Evolutionary conservation across 2,113 vertebrate species (phyloP).

Genomic region (Andinoacara biseriatus): DNA sequence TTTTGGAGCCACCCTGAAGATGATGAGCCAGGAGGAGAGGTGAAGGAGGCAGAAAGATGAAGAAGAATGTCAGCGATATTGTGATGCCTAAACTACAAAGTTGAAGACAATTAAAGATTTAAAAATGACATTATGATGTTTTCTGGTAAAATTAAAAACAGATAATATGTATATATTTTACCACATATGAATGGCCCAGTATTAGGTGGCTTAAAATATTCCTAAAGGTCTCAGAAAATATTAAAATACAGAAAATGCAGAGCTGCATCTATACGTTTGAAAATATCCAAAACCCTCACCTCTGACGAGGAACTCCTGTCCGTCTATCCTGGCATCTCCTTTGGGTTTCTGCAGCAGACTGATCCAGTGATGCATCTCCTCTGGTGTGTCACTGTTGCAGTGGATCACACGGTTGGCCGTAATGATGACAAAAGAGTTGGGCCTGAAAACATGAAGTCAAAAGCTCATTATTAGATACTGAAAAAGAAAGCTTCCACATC

Average conservation of each 20-base stretch:
- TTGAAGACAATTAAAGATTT: not conserved
- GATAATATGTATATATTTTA: not conserved
- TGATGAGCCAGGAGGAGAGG: not conserved
- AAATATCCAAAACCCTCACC: constrained; percentile 69
- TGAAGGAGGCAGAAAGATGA: not conserved
- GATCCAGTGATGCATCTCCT: constrained; percentile 98
- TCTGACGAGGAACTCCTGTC: constrained; percentile 91
- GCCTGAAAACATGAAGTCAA: constrained; percentile 73
- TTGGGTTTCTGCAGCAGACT: constrained; percentile 92
- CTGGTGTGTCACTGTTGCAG: constrained; percentile 91
- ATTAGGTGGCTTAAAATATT: not conserved
- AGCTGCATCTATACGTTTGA: not conserved
- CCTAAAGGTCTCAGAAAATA: not conserved
- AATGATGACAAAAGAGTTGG: constrained; percentile 95
- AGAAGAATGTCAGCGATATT: not conserved
- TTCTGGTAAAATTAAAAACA: not conserved
- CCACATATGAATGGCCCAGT: not conserved
- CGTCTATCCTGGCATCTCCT: constrained; percentile 89
- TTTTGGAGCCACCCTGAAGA: constrained; percentile 91
- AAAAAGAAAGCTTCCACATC: no score
- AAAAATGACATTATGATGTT: not conserved
- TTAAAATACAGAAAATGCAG: not conserved
- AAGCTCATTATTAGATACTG: no score
- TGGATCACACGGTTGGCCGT: constrained; percentile 93
- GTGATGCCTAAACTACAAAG: not conserved